phyloP scores from a whole-genome alignment of 64 coral and sea anemone genomes.

The Astreopora myriophthalma region DNA sequence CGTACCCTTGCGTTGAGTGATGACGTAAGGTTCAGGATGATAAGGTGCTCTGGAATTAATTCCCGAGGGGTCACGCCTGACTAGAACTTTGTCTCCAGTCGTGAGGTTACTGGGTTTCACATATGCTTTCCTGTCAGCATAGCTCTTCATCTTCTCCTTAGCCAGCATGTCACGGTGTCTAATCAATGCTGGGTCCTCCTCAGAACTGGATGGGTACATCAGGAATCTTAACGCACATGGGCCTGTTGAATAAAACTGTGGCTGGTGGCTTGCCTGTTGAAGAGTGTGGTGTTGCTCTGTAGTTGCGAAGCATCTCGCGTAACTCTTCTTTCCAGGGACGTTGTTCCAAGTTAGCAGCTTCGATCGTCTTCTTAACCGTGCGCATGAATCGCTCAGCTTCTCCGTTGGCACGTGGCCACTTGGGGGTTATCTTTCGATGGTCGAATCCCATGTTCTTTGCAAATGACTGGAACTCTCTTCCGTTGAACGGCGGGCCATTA shows the following conservation, averaged over 20 bases:
- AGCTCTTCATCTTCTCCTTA: conserved; percentile 74
- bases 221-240: conserved; percentile 51
- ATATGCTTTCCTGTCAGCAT: conserved; percentile 57
- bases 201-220: conserved; percentile 11
- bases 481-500: conserved; percentile 5
- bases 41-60: conserved; percentile 62
- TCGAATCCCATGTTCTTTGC: neutral
- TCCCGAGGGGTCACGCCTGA: conserved; percentile 49
- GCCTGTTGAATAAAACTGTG: conserved; percentile 50
- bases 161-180: conserved; percentile 22
- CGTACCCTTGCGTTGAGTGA: conserved; percentile 19
- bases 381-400: neutral
- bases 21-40: conserved; percentile 66
- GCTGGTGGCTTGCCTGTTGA: conserved; percentile 40
- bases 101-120: conserved; percentile 48
- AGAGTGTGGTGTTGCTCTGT: conserved; percentile 46
- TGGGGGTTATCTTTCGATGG: neutral
- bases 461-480: neutral
- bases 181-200: conserved; percentile 53
- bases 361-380: conserved; percentile 17
- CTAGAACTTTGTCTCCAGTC: conserved; percentile 63
- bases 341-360: conserved; percentile 37
- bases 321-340: conserved; percentile 62
- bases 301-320: conserved; percentile 48
- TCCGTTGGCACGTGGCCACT: neutral